Evolutionary conservation across 2,113 vertebrate genomes (phyloP).

Genomic region (Dasyprocta punctata): DNA sequence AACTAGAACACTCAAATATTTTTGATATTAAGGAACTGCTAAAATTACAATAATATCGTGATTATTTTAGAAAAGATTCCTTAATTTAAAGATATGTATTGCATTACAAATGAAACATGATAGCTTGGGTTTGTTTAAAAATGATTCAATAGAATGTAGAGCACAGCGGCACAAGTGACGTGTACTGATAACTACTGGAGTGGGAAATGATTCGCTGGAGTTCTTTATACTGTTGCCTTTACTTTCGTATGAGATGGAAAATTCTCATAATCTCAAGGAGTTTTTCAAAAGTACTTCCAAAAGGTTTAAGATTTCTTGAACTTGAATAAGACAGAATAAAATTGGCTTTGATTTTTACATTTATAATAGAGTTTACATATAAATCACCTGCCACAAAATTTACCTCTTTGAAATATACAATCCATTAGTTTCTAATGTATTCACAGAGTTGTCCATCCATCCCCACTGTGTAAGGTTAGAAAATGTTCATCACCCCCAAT

Average conservation of each 20-base stretch:
- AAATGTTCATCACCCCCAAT: background rate
- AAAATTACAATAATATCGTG: background rate
- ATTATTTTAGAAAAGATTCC: background rate
- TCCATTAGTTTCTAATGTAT: background rate
- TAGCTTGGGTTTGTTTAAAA: background rate
- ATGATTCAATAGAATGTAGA: background rate
- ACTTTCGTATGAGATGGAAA: background rate
- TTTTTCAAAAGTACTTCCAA: background rate
- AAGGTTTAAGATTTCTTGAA: conserved; percentile 13
- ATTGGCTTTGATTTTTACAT: background rate
- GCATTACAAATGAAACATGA: background rate
- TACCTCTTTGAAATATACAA: background rate
- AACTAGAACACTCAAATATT: background rate
- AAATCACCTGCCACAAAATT: background rate
- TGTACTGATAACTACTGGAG: background rate
- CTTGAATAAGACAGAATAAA: background rate
- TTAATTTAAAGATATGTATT: background rate
- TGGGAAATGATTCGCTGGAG: no score
- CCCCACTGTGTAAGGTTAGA: background rate
- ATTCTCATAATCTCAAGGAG: background rate
- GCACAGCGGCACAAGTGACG: background rate
- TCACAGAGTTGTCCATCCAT: background rate
- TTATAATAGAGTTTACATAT: background rate
- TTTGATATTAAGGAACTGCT: background rate
- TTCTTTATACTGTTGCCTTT: background rate